phyloP scores from a whole-genome alignment of 1,140 invertebrate species.

The Anoplolepis gracilipes region DNA sequence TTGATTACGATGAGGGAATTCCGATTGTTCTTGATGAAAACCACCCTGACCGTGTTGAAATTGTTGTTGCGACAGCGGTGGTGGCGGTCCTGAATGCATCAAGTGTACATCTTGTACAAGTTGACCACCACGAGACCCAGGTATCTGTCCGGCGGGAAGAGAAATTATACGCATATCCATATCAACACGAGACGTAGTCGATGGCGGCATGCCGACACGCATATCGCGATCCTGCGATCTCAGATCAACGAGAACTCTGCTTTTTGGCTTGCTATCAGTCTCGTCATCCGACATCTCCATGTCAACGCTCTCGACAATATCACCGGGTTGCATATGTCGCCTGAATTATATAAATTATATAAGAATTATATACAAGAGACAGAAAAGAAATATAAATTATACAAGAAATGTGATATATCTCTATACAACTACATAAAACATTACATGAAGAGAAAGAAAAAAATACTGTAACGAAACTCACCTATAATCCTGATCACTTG shows the following conservation, averaged over 20 bases:
- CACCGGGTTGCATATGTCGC: conserved; percentile 84
- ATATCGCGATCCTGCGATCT: conserved; percentile 83
- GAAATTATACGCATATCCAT: conserved; percentile 85
- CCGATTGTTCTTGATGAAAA: conserved; percentile 76
- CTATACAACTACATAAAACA: background rate
- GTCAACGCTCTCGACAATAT: conserved; percentile 89
- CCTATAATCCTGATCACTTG: conserved; percentile 84
- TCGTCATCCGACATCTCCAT: conserved; percentile 92
- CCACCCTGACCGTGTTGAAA: conserved; percentile 77
- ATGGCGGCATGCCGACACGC: conserved; percentile 67
- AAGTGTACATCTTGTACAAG: conserved; percentile 69
- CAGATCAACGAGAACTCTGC: conserved; percentile 82
- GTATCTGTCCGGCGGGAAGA: conserved; percentile 71
- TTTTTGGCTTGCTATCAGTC: conserved; percentile 81
- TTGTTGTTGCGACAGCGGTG: conserved; percentile 76
- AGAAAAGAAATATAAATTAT: background rate
- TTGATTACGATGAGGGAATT: conserved; percentile 75
- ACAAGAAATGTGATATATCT: conserved; percentile 7
- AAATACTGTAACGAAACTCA: conserved; percentile 60
- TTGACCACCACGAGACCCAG: conserved; percentile 59
- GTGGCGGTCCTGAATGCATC: conserved; percentile 74
- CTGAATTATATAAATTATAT: conserved; percentile 71
- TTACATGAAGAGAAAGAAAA: background rate
- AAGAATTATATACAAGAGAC: conserved; percentile 33
- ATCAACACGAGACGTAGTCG: conserved; percentile 73